These are phyloP conservation scores for Oscheius sp. DNA, from an alignment of 2,888 invertebrate species.

Conservation along the genomic window DNA sequence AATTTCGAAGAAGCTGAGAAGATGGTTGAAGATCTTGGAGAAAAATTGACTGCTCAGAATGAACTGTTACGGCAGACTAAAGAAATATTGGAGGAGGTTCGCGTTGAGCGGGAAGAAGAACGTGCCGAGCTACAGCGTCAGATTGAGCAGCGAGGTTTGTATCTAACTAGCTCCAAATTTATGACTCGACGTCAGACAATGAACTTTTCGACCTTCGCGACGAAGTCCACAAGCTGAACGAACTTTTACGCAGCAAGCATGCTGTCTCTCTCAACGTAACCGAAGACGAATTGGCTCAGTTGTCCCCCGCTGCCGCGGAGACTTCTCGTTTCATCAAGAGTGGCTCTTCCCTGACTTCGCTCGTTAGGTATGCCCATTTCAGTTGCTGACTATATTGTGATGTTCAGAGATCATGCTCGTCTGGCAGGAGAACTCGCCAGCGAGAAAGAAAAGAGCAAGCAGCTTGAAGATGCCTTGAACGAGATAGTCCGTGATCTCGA, in stretches of 20 bases:
- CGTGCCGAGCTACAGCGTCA: neutral
- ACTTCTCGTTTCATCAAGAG: slow-evolving; percentile 61
- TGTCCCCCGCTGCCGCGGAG: slow-evolving; percentile 66
- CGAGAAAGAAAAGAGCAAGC: slow-evolving; percentile 46
- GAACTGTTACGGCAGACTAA: slow-evolving; percentile 13
- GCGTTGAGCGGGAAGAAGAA: slow-evolving; percentile 24
- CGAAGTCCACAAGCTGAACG: slow-evolving; percentile 56
- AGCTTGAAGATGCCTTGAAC: slow-evolving; percentile 57
- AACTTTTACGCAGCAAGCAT: slow-evolving; percentile 56
- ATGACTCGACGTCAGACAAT: slow-evolving; percentile 32
- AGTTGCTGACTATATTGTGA: neutral
- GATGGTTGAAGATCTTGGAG: slow-evolving; percentile 11
- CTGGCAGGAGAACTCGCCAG: slow-evolving; percentile 59
- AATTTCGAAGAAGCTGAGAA: slow-evolving; percentile 25
- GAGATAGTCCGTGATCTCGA: slow-evolving; percentile 57
- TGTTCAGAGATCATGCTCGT: slow-evolving; percentile 57
- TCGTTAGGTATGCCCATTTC: slow-evolving; percentile 44
- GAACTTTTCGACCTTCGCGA: slow-evolving; percentile 45
- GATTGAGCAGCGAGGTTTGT: slow-evolving; percentile 28
- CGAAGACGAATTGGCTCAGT: slow-evolving; percentile 55
- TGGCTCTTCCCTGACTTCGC: slow-evolving; percentile 59
- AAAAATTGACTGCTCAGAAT: slow-evolving; percentile 13
- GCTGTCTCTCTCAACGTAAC: slow-evolving; percentile 51
- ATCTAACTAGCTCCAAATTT: neutral
- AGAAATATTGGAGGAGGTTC: slow-evolving; percentile 23